Conservation (phyloP, 2,797 vertebrate species). For the Sus cebifrons region DNA sequence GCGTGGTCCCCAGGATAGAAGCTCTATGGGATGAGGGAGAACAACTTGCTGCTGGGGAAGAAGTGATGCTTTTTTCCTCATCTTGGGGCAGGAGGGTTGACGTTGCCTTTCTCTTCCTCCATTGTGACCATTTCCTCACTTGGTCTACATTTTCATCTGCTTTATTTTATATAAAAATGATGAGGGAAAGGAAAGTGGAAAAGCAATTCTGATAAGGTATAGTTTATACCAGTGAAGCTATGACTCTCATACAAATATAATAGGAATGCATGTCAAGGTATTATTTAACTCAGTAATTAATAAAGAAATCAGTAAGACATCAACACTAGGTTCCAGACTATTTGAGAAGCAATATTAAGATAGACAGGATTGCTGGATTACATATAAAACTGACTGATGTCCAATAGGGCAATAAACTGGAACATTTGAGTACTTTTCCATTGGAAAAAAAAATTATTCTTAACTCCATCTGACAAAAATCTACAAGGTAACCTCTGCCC, state of each 20-base stretch:
- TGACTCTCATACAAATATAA: constrained; percentile 17
- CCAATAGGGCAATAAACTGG: not conserved
- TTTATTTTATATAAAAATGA: constrained; percentile 53
- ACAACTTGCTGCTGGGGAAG: not conserved
- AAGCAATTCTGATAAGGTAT: not conserved
- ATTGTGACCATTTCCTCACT: not conserved
- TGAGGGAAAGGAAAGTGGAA: not conserved
- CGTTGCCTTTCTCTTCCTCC: constrained; percentile 5
- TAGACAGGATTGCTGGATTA: not conserved
- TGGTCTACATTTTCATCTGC: constrained; percentile 1
- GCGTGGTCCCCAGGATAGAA: not conserved
- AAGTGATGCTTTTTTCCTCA: not conserved
- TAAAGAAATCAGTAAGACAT: not conserved
- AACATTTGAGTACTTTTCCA: not conserved
- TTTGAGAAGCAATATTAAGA: constrained; percentile 59
- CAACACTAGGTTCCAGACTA: constrained; percentile 29
- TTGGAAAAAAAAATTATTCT: constrained; percentile 25
- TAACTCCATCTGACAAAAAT: not conserved
- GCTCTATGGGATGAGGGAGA: not conserved
- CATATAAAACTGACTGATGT: not conserved
- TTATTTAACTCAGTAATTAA: constrained; percentile 35
- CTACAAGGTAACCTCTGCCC: not conserved
- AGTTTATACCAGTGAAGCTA: constrained; percentile 39
- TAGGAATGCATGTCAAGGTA: constrained; percentile 5
- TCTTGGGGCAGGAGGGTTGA: not conserved